Base-by-base conservation (phyloP, 1,140 invertebrate species). In the Chrysoperla carnea region DNA sequence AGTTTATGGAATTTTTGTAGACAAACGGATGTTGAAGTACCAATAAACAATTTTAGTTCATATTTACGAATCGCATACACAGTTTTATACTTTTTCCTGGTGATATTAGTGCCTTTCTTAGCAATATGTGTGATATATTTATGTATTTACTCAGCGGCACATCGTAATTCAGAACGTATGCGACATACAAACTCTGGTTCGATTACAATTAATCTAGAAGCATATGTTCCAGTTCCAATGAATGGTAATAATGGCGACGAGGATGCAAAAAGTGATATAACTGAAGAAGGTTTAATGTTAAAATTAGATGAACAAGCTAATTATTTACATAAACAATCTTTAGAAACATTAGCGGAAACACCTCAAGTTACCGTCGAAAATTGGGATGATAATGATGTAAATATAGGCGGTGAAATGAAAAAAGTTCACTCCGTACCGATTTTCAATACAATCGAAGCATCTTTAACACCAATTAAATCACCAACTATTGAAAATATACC, bases 71-170 rank as follows among this genome's bases (percentile, higher is more conserved):
- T 57, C 12, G 42, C 61, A 13, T 71, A 66, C 47, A 52, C 69
- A 8, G 49, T 69, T 6, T 48, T 57, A 0, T 73, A 72, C 48
- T 67, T 67, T 36, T 50, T 75, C 2, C 50, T 74, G 0, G 68
- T 73, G 13, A 82, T 81, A 44, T 49, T 80, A n/a, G 50, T 76
- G 36, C 81, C 81, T 0, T 72, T 82, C 40, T 50, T 72, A 8
- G 70, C 73, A 1, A 72, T 83, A 4, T 70, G 73, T 35, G 77
- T 76, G 60, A 78, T 81, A 44, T 84, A 84, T 53, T 62, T 72
- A 37, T 70, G 72, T 33, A 83, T 84, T 43, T 83, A 81, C 51
- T 68, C 67, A 11, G 79, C 79, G 9, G 81, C 81, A 0, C 68
- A 73, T 31, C 69, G 69, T 39, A 84, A 80, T 48, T 79, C 74